Conservation (phyloP, 2,888 invertebrate species). For the Drosophila ezoana region DNA sequence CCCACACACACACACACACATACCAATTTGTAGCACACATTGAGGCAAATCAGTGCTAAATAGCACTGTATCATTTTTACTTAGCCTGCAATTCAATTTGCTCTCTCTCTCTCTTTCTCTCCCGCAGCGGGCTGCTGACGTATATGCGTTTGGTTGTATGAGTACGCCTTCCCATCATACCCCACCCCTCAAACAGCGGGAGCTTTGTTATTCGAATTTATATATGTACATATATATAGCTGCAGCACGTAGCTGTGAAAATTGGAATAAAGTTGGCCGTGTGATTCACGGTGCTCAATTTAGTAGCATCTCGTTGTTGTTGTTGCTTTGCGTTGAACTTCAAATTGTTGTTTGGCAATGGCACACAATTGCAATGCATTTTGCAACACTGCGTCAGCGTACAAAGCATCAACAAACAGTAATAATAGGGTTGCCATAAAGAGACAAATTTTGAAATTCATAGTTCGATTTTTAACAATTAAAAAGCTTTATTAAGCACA, state of each 20-base stretch:
- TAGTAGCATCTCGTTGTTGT: conserved; percentile 21
- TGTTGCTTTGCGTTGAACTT: conserved; percentile 54
- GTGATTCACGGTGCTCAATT: conserved; percentile 61
- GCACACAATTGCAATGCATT: conserved; percentile 29
- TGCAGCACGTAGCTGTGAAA: conserved; percentile 62
- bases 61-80: conserved; percentile 52
- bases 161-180: conserved; percentile 18
- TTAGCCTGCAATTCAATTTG: conserved; percentile 33
- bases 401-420: neutral
- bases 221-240: conserved; percentile 9
- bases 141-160: conserved; percentile 19
- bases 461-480: neutral
- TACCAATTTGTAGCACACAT: conserved; percentile 3
- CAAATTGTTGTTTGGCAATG: conserved; percentile 64
- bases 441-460: neutral
- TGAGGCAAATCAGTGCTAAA: conserved; percentile 46
- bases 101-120: conserved; percentile 10
- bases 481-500: conserved; percentile 12
- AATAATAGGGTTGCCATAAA: conserved; percentile 6
- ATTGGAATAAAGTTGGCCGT: conserved; percentile 51
- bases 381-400: conserved; percentile 35
- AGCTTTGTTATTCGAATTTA: conserved; percentile 30
- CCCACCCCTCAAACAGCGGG: conserved; percentile 38
- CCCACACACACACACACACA: conserved; percentile 11
- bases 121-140: conserved; percentile 36